Conservation (phyloP, 2,797 vertebrate species). For the Pangasius djambal region DNA sequence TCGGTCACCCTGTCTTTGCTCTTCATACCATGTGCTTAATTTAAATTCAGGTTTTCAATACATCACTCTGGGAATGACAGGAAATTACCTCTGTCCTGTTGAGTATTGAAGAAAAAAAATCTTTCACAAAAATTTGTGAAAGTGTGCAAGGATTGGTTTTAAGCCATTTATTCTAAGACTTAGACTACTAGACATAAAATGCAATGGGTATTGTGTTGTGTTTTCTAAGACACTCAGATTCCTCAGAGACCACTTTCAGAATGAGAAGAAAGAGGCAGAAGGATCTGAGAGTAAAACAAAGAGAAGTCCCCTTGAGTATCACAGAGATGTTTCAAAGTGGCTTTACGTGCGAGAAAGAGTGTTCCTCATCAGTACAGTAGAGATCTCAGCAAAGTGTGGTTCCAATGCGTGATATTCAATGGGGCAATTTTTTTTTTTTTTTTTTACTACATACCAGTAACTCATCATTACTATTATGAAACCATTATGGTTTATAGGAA, state of each 20-base stretch:
- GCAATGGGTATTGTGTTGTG: slow-evolving; percentile 4
- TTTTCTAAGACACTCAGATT: neutral
- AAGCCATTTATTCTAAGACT: neutral
- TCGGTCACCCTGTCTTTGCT: slow-evolving; percentile 31
- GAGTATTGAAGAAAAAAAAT: neutral
- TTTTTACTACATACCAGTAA: neutral
- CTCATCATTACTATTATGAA: neutral
- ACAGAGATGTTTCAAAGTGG: neutral
- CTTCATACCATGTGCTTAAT: slow-evolving; percentile 30
- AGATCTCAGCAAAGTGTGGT: neutral
- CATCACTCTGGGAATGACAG: slow-evolving; percentile 25
- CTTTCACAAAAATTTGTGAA: neutral
- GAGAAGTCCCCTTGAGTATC: slow-evolving; percentile 20
- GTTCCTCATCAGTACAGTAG: slow-evolving; percentile 12
- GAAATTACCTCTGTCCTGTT: slow-evolving; percentile 8
- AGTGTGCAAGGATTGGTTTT: slow-evolving; percentile 6
- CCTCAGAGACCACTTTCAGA: slow-evolving; percentile 5
- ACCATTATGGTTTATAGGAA: neutral
- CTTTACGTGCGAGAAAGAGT: slow-evolving; percentile 2
- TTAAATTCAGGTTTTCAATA: slow-evolving; percentile 31
- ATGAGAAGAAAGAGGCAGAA: slow-evolving; percentile 6
- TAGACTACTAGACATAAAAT: neutral
- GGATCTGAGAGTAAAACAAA: slow-evolving; percentile 7
- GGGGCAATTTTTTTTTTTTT: neutral
- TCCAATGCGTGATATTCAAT: neutral